Base-by-base conservation (phyloP, 2,113 vertebrate species). In the Propithecus coquereli region DNA sequence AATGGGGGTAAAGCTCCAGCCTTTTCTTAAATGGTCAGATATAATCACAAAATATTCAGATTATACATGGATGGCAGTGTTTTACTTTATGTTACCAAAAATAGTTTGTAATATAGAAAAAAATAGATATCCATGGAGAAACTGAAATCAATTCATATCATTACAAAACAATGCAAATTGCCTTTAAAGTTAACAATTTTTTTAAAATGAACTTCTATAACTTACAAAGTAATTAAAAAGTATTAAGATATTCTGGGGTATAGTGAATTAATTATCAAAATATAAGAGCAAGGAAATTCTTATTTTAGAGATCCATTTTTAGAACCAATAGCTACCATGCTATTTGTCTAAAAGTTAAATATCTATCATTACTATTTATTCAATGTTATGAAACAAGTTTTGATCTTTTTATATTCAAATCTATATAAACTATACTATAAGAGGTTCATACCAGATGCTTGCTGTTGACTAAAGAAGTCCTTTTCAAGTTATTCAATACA, bases 401-500 rank as follows among this genome's bases (percentile, higher is more conserved):
- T 94, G 22, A 82, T 34, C 34, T 71, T 92, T 74, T 63, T 91
- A 88, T 77, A 94, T 84, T 95, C 34, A 95, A 94, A 87, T 80
- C 45, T 81, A 34, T 40, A 10, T 43, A 93, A 92, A 14, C 40
- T 83, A n/a, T 80, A 71, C 3, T 34, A 43, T 57, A 85, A 90
- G 25, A 76, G 12, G 40, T 65, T 92, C 25, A 47, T 45, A 57
- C 27, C 16, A 30, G 68, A 96, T 43, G 76, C 30, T 76, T 94
- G 65, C 61, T 87, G 10, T 43, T 95, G 43, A 96, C 37, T 52
- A 93, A n/a, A 74, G 20, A 97, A 97, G 43, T 90, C 18, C 12
- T 96, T 96, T 92, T 73, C 80, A 92, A 84, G 34, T 88, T 93
- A 95, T 40, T 94, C 22, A 27, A 92, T 37, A 94, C 10, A 89